These are phyloP conservation scores for Corapipo altera DNA, from an alignment of 2,113 vertebrate species.

Conservation along the genomic window DNA sequence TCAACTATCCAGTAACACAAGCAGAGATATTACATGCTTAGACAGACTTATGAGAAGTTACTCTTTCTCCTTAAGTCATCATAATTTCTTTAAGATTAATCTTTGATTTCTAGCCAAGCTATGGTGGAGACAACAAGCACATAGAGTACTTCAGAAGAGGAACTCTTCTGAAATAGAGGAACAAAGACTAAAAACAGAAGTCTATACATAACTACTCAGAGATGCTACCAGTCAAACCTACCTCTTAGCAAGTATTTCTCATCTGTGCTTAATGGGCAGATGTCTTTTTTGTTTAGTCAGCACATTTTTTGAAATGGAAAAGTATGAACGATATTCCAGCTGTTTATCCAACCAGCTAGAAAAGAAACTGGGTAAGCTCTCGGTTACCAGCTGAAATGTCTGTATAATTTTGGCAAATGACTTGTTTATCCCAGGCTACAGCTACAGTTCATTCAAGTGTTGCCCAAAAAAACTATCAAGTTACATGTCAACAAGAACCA, in stretches of 20 bases:
- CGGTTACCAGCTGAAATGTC: conserved; percentile 24
- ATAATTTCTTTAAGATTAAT: not conserved
- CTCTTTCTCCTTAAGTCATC: not conserved
- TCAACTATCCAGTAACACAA: not conserved
- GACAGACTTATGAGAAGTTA: not conserved
- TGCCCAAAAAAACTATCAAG: not conserved
- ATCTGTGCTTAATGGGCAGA: conserved; percentile 43
- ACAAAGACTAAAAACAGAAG: conserved; percentile 32
- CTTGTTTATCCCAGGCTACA: not conserved
- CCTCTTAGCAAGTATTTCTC: conserved; percentile 45
- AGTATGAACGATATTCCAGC: conserved; percentile 30
- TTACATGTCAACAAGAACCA: not conserved
- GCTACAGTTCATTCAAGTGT: not conserved
- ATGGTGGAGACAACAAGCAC: not conserved
- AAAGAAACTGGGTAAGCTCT: conserved; percentile 19
- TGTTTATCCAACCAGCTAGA: conserved; percentile 26
- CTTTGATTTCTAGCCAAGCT: not conserved
- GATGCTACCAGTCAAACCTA: not conserved
- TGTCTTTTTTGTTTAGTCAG: conserved; percentile 41
- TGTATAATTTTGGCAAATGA: not conserved
- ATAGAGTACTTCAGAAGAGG: not conserved
- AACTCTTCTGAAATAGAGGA: not conserved
- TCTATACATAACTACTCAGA: conserved; percentile 29
- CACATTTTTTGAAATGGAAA: conserved; percentile 25
- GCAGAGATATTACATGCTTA: not conserved